A percentile compares a stretch with the other conserved stretches of the same genome.
phyloP scores from a whole-genome alignment of 2,797 vertebrate species.

The Karalla daura region DNA sequence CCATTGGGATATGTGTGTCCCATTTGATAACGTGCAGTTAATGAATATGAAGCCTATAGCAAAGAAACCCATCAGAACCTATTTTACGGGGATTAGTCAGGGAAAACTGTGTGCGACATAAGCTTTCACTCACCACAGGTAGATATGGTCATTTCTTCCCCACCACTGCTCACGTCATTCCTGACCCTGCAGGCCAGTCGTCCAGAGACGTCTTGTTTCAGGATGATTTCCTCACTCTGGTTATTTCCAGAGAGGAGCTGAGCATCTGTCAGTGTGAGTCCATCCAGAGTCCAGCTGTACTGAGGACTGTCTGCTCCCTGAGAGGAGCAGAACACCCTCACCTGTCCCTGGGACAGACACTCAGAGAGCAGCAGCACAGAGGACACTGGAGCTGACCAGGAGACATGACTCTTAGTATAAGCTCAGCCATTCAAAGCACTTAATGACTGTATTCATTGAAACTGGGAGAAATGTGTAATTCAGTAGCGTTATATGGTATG shows the following conservation, averaged over 20 bases:
- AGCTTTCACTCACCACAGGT: conserved; percentile 54
- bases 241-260: neutral
- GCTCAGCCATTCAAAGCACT: no score
- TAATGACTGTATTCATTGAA: no score
- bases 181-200: conserved; percentile 48
- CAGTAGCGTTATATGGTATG: neutral
- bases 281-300: conserved; percentile 66
- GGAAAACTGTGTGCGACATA: fast-evolving
- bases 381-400: conserved; percentile 65
- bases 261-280: conserved; percentile 39
- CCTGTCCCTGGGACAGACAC: conserved; percentile 62
- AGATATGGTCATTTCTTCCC: fast-evolving
- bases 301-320: conserved; percentile 37
- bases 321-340: conserved; percentile 49
- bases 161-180: conserved; percentile 8
- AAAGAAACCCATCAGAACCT: neutral
- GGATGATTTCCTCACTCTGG: conserved; percentile 18
- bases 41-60: conserved; percentile 27
- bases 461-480: neutral
- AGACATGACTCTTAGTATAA: neutral
- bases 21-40: conserved; percentile 36
- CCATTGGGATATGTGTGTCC: conserved; percentile 39
- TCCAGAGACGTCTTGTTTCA: conserved; percentile 50
- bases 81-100: no score
- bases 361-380: conserved; percentile 29